phyloP scores from a whole-genome alignment of 2,888 invertebrate species.

The Pimpla rufipes region DNA sequence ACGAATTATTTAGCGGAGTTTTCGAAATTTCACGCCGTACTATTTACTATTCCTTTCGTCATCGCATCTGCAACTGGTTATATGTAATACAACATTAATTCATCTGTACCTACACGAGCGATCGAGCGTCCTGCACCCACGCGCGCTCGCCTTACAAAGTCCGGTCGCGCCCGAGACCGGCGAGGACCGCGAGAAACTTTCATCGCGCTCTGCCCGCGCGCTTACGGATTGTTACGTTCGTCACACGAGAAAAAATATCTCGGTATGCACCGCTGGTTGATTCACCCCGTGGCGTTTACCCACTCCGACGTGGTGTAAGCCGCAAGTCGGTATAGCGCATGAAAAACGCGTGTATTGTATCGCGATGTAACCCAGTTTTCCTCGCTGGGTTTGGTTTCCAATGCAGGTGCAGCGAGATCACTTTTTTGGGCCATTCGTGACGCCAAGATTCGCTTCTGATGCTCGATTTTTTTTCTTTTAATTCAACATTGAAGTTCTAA shows the following conservation, averaged over 20 bases:
- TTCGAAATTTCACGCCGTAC: slow-evolving; percentile 32
- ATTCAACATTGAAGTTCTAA: neutral
- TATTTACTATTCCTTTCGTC: slow-evolving; percentile 35
- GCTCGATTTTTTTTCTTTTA: slow-evolving; percentile 1
- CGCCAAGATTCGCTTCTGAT: slow-evolving; percentile 37
- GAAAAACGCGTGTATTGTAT: slow-evolving; percentile 25
- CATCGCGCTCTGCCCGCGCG: slow-evolving; percentile 22
- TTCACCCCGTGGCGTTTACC: slow-evolving; percentile 53
- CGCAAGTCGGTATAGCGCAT: slow-evolving; percentile 3
- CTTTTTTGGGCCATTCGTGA: slow-evolving; percentile 59
- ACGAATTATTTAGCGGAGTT: neutral
- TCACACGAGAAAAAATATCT: slow-evolving; percentile 54
- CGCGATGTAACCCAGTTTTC: slow-evolving; percentile 60
- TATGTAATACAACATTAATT: slow-evolving; percentile 34
- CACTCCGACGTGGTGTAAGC: neutral
- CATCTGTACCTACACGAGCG: slow-evolving; percentile 16
- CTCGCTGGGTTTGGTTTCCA: slow-evolving; percentile 8
- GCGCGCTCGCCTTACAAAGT: slow-evolving; percentile 64
- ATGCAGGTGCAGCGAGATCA: slow-evolving; percentile 30
- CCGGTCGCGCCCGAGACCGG: slow-evolving; percentile 52
- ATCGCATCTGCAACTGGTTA: slow-evolving; percentile 34
- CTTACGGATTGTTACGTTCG: slow-evolving; percentile 50
- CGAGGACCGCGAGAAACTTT: slow-evolving; percentile 59
- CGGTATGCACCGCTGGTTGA: slow-evolving; percentile 54
- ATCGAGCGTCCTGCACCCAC: slow-evolving; percentile 58